Percentiles rank a stretch among this genome's conserved stretches.
These are phyloP conservation scores for Taxidea taxus DNA, from an alignment of 2,113 vertebrate species.

Conservation along the genomic window DNA sequence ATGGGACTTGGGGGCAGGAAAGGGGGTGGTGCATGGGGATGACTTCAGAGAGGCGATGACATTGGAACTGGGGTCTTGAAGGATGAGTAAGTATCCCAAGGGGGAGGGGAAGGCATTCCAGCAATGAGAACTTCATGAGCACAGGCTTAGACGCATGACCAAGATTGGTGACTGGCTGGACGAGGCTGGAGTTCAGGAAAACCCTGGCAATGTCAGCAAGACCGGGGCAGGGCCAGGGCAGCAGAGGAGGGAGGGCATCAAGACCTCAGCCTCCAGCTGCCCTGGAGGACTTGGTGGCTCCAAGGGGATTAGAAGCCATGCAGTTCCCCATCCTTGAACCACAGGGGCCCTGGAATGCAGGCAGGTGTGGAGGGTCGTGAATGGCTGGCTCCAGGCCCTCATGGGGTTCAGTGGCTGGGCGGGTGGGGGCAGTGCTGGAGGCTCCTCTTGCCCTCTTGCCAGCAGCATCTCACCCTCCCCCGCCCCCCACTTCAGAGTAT, in stretches of 20 bases:
- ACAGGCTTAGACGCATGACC: neutral
- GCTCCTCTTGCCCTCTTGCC: neutral
- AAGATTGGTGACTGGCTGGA: neutral
- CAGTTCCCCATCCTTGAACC: neutral
- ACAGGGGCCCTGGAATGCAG: neutral
- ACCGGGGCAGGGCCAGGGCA: neutral
- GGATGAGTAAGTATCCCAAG: slow-evolving; percentile 35
- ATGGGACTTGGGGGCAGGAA: neutral
- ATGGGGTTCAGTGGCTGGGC: neutral
- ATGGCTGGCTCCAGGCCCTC: neutral
- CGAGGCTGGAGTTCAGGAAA: neutral
- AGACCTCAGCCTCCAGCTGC: neutral
- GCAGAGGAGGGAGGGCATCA: neutral
- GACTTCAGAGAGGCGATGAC: slow-evolving; percentile 46
- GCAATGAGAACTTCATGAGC: neutral
- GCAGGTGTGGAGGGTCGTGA: neutral
- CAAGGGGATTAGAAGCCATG: neutral
- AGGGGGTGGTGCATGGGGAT: neutral
- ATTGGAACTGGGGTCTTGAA: neutral
- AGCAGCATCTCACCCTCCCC: neutral
- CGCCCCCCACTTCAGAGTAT: neutral
- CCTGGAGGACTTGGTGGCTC: neutral
- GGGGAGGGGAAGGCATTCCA: neutral
- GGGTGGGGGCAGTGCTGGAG: neutral
- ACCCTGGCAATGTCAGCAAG: neutral